Evolutionary conservation across 2,113 vertebrate genomes (phyloP).

Genomic region (Cercocebus atys): DNA sequence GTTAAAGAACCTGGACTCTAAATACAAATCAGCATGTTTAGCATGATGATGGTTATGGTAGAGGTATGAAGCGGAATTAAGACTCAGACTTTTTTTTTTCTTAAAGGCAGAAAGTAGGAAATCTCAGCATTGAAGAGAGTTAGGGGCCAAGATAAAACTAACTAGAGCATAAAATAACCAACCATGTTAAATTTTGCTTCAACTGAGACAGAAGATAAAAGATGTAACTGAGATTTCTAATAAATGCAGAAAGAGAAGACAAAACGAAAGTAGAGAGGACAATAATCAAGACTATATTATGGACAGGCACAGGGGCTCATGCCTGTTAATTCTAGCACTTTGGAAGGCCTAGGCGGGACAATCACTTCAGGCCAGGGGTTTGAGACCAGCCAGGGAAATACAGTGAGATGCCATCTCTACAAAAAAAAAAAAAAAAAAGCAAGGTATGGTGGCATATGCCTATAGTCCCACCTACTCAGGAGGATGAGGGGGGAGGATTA

Average conservation of each 20-base stretch:
- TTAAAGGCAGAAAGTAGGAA: background rate
- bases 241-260: background rate
- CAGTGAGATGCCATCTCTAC: too few species aligned
- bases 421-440: too few species aligned
- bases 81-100: background rate
- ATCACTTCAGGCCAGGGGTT: too few species aligned
- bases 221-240: conserved; percentile 19
- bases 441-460: too few species aligned
- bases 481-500: too few species aligned
- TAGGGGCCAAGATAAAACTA: background rate
- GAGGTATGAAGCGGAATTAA: background rate
- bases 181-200: background rate
- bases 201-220: background rate
- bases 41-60: background rate
- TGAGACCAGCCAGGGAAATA: too few species aligned
- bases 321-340: too few species aligned
- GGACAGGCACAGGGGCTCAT: too few species aligned
- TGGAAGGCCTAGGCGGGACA: too few species aligned
- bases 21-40: background rate
- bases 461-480: too few species aligned
- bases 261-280: conserved; percentile 1
- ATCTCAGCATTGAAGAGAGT: background rate
- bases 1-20: background rate
- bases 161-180: conserved; percentile 20
- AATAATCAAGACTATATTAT: background rate